Conservation (phyloP, 2,113 vertebrate genomes). For the Nesogale talazaci region DNA sequence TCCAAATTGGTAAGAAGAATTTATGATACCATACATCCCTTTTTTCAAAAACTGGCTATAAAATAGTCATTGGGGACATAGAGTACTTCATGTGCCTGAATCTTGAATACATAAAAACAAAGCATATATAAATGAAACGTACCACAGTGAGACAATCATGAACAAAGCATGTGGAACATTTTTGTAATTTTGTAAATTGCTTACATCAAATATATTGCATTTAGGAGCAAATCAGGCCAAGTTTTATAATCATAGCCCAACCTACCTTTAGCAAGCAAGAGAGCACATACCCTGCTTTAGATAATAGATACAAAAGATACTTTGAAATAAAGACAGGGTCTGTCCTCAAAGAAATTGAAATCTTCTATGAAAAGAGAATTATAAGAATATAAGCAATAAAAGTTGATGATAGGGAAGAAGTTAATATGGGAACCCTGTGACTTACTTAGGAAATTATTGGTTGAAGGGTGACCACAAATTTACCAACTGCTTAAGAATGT, state of each 20-base stretch:
- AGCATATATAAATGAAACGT: not conserved
- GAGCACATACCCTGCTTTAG: not conserved
- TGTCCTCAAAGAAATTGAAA: conserved; percentile 22
- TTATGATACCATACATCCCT: not conserved
- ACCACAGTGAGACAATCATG: not conserved
- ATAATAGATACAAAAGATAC: too few species aligned
- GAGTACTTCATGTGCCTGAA: not conserved
- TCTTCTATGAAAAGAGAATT: not conserved
- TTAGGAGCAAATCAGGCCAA: not conserved
- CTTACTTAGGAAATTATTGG: not conserved
- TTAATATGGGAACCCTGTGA: not conserved
- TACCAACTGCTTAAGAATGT: not conserved
- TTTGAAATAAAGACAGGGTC: not conserved
- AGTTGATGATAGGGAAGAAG: not conserved
- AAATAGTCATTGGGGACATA: not conserved
- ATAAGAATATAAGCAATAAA: not conserved
- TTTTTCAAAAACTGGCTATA: conserved; percentile 16
- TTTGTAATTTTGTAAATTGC: not conserved
- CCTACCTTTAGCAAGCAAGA: not conserved
- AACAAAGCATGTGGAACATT: not conserved
- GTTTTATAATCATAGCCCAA: not conserved
- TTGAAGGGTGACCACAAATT: not conserved
- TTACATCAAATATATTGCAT: not conserved
- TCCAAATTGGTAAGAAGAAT: not conserved
- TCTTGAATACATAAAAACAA: not conserved